phyloP scores from a whole-genome alignment of 2,888 invertebrate species.

The Barypeithes pellucidus region DNA sequence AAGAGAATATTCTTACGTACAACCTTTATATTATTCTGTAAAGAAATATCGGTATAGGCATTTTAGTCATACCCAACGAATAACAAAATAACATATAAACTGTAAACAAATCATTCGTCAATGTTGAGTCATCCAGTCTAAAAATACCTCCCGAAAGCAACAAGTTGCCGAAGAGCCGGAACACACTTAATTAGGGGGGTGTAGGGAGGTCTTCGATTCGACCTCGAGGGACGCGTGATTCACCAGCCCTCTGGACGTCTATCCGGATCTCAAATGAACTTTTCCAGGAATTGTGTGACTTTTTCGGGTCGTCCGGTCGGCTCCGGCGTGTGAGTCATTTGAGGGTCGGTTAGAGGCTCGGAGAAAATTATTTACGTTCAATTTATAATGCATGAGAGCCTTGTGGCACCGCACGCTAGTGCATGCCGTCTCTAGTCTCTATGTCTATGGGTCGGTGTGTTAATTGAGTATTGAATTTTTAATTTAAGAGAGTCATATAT shows the following conservation, averaged over 20 bases:
- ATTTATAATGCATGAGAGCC: background rate
- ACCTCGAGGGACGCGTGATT: background rate
- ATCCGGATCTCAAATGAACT: constrained; percentile 15
- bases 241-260: constrained; percentile 15
- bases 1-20: no score
- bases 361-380: constrained; percentile 6
- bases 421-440: background rate
- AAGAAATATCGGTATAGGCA: no score
- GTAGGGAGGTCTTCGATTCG: background rate
- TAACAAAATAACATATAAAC: background rate
- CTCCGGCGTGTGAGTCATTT: constrained; percentile 9
- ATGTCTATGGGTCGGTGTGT: constrained; percentile 19
- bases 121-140: constrained; percentile 22
- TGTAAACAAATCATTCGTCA: background rate
- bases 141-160: constrained; percentile 15
- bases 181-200: background rate
- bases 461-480: background rate
- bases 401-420: constrained; percentile 13
- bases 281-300: constrained; percentile 20
- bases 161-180: background rate
- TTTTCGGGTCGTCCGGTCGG: constrained; percentile 19
- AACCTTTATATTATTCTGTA: no score
- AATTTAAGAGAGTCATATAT: background rate
- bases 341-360: background rate
- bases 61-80: background rate